Base-by-base conservation (phyloP, 2,888 invertebrate species). In the Heliconius erato region DNA sequence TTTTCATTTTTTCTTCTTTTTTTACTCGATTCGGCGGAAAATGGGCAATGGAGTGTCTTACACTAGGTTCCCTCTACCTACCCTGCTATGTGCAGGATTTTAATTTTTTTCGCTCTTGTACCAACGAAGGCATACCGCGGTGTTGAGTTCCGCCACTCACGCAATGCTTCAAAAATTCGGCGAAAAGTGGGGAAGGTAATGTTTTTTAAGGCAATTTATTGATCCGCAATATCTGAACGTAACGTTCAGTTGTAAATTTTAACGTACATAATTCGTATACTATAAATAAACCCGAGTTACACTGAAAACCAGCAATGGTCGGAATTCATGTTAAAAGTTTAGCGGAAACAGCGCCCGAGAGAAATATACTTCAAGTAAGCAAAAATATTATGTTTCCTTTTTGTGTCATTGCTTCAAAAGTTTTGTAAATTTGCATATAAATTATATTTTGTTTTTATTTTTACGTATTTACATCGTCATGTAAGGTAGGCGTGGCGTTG, bases 321-420 rank as follows among this genome's bases (percentile, higher is more conserved):
- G 26, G 9, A 72, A 72, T 49, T 72, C 44, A 72, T 72, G 44
- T 72, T 72, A 26, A 72, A 72, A 72, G 44, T 49, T 72, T 26
- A 44, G 72, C 26, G 72, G 44, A 72, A 72, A 72, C 44, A 49
- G 44, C 72, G 44, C 72, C 72, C 72, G 72, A 49, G 72, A 72
- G 72, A 49, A 72, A 72, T 72, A 49, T 72, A 72, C 72, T 72
- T 44, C 44, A 44, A 72, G 72, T 72, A 72, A 72, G 72, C 26
- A 72, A 72, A 72, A 72, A 72, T 72, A n/a, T 40, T 71, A 16
- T 44, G 44, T 44, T 72, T 49, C 26, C 16, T 26, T 72, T 72
- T 44, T 72, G 26, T 44, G 44, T 32, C 40, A 71, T 49, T 44
- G 44, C 44, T 26, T 26, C 44, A 49, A 49, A 72, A 71, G 44